A percentile compares a stretch with the other conserved stretches of the same genome.
phyloP scores from a whole-genome alignment of 1,140 invertebrate species.

The Heliconius hermathena region DNA sequence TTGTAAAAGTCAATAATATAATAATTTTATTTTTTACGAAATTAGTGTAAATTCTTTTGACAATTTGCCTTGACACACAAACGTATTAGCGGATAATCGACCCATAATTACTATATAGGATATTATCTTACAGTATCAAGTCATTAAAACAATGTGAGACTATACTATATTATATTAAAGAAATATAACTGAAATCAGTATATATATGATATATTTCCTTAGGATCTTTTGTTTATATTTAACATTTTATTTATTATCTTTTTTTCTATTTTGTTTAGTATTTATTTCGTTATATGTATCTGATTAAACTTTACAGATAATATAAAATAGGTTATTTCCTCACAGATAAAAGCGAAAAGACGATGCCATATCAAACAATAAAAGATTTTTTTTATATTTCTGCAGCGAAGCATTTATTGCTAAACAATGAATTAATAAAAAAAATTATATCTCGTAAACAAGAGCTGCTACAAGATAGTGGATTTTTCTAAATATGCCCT shows the following conservation, averaged over 20 bases:
- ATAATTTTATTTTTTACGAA: slow-evolving; percentile 31
- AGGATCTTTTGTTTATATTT: background rate
- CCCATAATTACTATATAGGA: background rate
- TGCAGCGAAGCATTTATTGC: too few relatives aligned
- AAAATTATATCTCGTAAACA: too few relatives aligned
- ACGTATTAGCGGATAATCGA: background rate
- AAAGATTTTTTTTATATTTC: too few relatives aligned
- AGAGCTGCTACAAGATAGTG: too few relatives aligned
- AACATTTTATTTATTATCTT: background rate
- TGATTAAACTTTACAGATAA: background rate
- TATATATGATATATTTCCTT: background rate
- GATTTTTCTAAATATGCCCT: too few relatives aligned
- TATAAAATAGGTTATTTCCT: too few relatives aligned
- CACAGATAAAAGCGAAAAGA: too few relatives aligned
- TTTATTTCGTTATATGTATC: background rate
- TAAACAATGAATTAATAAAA: too few relatives aligned
- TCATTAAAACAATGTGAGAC: background rate
- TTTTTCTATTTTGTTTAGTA: background rate
- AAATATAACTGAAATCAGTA: background rate
- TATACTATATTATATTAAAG: background rate
- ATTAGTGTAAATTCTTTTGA: slow-evolving; percentile 43
- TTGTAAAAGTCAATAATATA: slow-evolving; percentile 10
- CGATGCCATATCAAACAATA: too few relatives aligned
- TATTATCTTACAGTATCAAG: background rate
- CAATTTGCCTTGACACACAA: slow-evolving; percentile 68